A percentile compares a stretch with the other conserved stretches of the same genome.
These are phyloP conservation scores for Uria aalge DNA, from an alignment of 2,113 vertebrate species.

Conservation along the genomic window DNA sequence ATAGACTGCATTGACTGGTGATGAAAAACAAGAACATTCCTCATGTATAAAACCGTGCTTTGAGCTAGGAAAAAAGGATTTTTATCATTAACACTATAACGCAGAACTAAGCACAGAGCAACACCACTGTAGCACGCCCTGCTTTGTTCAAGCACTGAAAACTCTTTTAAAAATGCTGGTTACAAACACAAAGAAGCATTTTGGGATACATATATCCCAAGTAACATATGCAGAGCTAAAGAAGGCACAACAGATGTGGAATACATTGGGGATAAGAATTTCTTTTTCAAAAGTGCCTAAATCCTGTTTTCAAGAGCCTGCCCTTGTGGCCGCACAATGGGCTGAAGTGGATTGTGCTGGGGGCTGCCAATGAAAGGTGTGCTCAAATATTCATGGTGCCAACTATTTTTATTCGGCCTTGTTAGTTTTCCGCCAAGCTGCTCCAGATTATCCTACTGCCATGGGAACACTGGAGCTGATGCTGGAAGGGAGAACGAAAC, in stretches of 20 bases:
- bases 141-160: background rate
- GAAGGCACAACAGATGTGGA: background rate
- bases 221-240: background rate
- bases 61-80: background rate
- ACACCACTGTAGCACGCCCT: background rate
- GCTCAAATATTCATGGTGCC: background rate
- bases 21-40: constrained; percentile 45
- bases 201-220: background rate
- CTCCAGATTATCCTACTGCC: background rate
- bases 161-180: background rate
- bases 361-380: background rate
- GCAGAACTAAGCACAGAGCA: background rate
- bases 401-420: background rate
- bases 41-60: background rate
- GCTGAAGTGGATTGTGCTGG: rapidly evolving
- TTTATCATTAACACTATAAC: background rate
- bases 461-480: background rate
- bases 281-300: background rate
- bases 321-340: background rate
- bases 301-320: background rate
- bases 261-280: background rate
- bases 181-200: background rate
- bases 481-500: background rate
- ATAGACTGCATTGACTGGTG: constrained; percentile 18
- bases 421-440: background rate